Conservation (phyloP, 2,797 vertebrate genomes). For the Crenichthys baileyi region DNA sequence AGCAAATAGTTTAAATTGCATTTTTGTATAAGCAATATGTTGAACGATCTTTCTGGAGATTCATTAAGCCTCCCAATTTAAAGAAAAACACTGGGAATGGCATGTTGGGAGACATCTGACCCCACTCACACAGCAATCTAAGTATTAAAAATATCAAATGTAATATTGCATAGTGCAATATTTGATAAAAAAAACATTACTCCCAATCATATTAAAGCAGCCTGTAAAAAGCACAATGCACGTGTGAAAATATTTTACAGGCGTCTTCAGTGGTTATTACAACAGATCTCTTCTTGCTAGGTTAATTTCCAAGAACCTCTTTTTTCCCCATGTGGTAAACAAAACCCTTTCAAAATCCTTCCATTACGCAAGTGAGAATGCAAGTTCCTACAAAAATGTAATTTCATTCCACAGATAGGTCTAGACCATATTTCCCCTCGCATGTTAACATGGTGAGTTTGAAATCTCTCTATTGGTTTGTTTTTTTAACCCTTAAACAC, state of each 20-base stretch:
- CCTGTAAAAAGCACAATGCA: conserved; percentile 1
- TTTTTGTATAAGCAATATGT: background rate
- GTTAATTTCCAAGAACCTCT: conserved; percentile 5
- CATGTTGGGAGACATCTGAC: background rate
- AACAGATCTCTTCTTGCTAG: conserved; percentile 21
- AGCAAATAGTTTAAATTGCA: background rate
- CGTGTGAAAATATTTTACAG: too few relatives aligned
- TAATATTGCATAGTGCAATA: background rate
- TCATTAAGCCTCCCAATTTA: background rate
- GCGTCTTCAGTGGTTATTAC: conserved; percentile 22
- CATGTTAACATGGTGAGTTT: background rate
- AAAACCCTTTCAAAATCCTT: conserved; percentile 29
- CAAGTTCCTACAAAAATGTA: conserved; percentile 15
- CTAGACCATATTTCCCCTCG: background rate
- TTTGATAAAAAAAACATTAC: background rate
- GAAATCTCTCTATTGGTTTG: conserved; percentile 14
- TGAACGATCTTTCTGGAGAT: too few relatives aligned
- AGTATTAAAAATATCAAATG: background rate
- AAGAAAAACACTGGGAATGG: background rate
- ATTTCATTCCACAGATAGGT: background rate
- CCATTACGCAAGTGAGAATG: conserved; percentile 20
- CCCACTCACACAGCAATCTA: background rate
- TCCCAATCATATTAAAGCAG: conserved; percentile 21
- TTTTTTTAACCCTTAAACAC: conserved; percentile 19
- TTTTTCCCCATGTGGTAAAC: conserved; percentile 23